Conservation (phyloP, 2,797 vertebrate genomes). For the Danio tinwini region DNA sequence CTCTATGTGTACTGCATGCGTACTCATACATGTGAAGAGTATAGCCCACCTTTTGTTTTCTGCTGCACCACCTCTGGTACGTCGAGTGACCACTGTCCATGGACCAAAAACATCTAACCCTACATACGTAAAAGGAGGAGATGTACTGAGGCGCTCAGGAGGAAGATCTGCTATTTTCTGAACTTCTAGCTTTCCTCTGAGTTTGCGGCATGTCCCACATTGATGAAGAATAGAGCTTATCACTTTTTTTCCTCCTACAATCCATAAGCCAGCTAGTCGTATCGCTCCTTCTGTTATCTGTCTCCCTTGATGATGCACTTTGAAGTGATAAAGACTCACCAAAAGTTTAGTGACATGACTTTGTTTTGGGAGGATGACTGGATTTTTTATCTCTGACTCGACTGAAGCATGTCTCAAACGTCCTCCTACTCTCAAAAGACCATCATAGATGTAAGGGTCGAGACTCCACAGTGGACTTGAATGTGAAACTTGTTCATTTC, state of each 20-base stretch:
- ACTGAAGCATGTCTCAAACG: constrained; percentile 41
- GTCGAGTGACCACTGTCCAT: constrained; percentile 19
- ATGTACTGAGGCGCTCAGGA: constrained; percentile 8
- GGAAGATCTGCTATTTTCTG: constrained; percentile 52
- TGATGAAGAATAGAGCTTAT: constrained; percentile 17
- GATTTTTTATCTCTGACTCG: background rate
- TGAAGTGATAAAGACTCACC: too few relatives aligned
- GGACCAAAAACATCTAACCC: constrained; percentile 44
- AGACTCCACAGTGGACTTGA: constrained; percentile 12
- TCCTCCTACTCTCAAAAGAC: background rate
- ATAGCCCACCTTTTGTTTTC: constrained; percentile 51
- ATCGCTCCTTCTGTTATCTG: constrained; percentile 37
- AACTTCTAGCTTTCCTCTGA: constrained; percentile 5
- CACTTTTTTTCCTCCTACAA: constrained; percentile 30
- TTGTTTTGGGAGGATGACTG: constrained; percentile 37
- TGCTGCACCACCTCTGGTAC: too few relatives aligned
- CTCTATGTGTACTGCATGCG: constrained; percentile 37
- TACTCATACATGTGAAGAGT: constrained; percentile 51
- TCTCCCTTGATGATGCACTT: constrained; percentile 41
- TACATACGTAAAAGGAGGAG: constrained; percentile 10
- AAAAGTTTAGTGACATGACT: constrained; percentile 41
- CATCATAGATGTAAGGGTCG: background rate
- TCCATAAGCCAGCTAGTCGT: constrained; percentile 33
- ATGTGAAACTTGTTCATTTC: background rate
- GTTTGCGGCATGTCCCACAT: constrained; percentile 31